These are phyloP conservation scores for Petroica traversi DNA, from an alignment of 2,113 vertebrate genomes.

Conservation along the genomic window DNA sequence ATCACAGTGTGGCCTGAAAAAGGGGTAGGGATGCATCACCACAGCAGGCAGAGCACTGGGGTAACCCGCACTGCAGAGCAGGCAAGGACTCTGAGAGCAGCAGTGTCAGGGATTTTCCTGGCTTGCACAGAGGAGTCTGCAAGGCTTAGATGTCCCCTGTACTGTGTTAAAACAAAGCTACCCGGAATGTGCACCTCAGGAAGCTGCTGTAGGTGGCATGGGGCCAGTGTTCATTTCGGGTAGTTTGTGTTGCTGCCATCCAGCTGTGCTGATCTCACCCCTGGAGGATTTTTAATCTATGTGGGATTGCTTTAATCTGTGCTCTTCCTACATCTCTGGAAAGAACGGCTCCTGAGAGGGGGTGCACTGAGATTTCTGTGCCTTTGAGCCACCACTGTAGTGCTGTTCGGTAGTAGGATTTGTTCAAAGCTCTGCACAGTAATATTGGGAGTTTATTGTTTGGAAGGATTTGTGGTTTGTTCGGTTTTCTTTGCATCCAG, in stretches of 20 bases:
- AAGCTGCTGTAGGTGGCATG: neutral
- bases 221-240: neutral
- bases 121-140: neutral
- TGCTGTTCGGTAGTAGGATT: neutral
- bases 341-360: neutral
- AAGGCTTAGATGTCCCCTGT: neutral
- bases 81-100: neutral
- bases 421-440: neutral
- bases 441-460: neutral
- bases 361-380: neutral
- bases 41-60: accelerated
- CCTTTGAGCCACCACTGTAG: neutral
- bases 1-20: accelerated
- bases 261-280: neutral
- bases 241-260: neutral
- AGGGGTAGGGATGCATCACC: neutral
- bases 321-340: neutral
- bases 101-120: neutral
- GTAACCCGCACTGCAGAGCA: neutral
- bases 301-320: neutral
- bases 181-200: neutral
- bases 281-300: neutral
- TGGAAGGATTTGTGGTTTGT: neutral
- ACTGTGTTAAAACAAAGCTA: neutral
- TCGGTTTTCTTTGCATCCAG: neutral